Percentiles rank a stretch among this genome's conserved stretches.
Evolutionary conservation across 2,113 vertebrate genomes (phyloP).

Genomic region (Mus pahari): DNA sequence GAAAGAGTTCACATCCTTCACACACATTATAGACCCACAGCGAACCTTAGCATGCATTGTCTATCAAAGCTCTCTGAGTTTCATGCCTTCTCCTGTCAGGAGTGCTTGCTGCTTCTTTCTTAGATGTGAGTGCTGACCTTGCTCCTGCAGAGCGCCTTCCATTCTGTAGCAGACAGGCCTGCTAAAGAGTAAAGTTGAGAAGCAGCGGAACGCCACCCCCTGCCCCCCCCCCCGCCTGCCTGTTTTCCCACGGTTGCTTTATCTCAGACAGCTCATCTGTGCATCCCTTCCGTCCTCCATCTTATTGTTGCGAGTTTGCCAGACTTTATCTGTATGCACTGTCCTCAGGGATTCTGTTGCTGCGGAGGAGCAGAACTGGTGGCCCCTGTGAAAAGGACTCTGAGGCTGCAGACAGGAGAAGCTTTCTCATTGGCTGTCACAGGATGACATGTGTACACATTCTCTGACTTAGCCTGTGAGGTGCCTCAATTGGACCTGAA

Average conservation of each 20-base stretch:
- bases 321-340: background rate
- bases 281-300: no score
- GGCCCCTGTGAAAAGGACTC: background rate
- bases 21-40: background rate
- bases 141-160: background rate
- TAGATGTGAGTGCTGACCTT: background rate
- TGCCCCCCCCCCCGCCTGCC: background rate
- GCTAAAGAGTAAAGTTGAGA: background rate
- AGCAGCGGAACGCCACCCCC: background rate
- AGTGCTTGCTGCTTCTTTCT: background rate
- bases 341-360: slow-evolving; percentile 18
- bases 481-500: background rate
- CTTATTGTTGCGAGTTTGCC: background rate
- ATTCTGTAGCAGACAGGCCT: background rate
- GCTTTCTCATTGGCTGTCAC: background rate
- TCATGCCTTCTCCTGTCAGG: background rate
- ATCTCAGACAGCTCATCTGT: background rate
- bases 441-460: background rate
- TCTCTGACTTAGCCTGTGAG: background rate
- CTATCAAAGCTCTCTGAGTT: background rate
- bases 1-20: background rate
- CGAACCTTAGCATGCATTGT: background rate
- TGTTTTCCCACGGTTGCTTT: background rate
- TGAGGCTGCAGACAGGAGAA: background rate
- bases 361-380: background rate